Percentiles rank a stretch among this genome's conserved stretches.
Evolutionary conservation across 2,797 vertebrate genomes (phyloP).

Genomic region (Momotus momota): DNA sequence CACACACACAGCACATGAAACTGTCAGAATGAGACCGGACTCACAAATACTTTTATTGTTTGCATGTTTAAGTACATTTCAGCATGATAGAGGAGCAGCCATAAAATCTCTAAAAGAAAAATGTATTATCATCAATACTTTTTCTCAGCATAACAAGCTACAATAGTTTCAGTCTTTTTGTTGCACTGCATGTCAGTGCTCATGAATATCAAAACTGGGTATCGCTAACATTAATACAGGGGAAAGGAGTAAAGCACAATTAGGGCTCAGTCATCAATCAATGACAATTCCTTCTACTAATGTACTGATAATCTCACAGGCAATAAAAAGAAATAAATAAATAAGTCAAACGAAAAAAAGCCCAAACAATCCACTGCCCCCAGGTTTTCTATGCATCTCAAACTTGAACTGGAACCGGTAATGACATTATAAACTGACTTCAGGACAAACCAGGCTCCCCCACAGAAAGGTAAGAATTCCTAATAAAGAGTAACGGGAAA

Average conservation of each 20-base stretch:
- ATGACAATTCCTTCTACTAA: slow-evolving; percentile 12
- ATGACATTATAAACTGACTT: not conserved
- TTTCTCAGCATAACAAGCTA: not conserved
- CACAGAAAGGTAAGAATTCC: not conserved
- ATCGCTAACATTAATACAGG: not conserved
- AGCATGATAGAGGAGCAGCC: not conserved
- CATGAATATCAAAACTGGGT: not conserved
- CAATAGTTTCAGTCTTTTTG: not conserved
- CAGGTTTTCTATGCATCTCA: not conserved
- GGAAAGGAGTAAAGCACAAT: not conserved
- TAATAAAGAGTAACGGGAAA: slow-evolving; percentile 27
- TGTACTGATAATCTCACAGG: not conserved
- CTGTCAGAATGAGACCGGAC: not conserved
- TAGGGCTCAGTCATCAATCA: slow-evolving; percentile 33
- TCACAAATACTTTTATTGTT: not conserved
- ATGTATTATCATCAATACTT: not conserved
- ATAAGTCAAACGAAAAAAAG: not conserved
- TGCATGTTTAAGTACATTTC: not conserved
- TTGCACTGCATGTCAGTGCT: not conserved
- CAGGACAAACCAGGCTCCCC: not conserved
- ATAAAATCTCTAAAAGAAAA: not conserved
- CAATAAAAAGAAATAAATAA: not conserved
- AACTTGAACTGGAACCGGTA: not conserved
- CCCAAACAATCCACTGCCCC: not conserved
- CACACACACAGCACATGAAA: not conserved